phyloP scores from a whole-genome alignment of 2,113 vertebrate species.

The Dasyurus viverrinus region DNA sequence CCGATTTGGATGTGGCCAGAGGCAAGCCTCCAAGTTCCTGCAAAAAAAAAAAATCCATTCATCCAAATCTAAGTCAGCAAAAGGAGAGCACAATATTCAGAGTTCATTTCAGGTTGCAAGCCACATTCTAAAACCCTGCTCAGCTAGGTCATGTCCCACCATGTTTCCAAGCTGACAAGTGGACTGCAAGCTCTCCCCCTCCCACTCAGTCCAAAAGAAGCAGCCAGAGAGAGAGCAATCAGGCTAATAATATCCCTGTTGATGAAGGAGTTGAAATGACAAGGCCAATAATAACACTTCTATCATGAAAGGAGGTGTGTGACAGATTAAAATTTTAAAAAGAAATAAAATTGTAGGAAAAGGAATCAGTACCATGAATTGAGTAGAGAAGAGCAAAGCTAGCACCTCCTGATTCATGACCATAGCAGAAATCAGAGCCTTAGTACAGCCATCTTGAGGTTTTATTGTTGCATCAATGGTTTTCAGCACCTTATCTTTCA shows the following conservation, averaged over 20 bases:
- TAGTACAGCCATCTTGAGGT: neutral
- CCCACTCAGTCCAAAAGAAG: neutral
- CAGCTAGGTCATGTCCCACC: slow-evolving; percentile 42
- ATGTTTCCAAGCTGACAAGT: neutral
- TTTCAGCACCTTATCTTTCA: neutral
- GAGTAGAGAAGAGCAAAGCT: neutral
- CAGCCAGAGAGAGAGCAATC: neutral
- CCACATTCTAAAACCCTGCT: neutral
- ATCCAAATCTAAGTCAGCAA: slow-evolving; percentile 49
- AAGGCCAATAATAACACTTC: neutral
- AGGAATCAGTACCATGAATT: neutral
- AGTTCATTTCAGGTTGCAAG: slow-evolving; percentile 39
- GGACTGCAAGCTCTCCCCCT: neutral
- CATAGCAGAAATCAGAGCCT: neutral
- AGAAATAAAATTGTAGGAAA: neutral
- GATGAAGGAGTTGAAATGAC: neutral
- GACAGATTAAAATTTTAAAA: neutral
- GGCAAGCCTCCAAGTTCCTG: slow-evolving; percentile 44
- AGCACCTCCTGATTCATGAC: neutral
- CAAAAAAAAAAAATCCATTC: slow-evolving; percentile 57
- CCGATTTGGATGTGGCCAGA: slow-evolving; percentile 37
- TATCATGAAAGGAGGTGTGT: neutral
- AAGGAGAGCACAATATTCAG: slow-evolving; percentile 53
- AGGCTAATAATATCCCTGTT: neutral
- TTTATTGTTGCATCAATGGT: neutral